phyloP scores from a whole-genome alignment of 2,113 vertebrate genomes.

The Fulica atra region DNA sequence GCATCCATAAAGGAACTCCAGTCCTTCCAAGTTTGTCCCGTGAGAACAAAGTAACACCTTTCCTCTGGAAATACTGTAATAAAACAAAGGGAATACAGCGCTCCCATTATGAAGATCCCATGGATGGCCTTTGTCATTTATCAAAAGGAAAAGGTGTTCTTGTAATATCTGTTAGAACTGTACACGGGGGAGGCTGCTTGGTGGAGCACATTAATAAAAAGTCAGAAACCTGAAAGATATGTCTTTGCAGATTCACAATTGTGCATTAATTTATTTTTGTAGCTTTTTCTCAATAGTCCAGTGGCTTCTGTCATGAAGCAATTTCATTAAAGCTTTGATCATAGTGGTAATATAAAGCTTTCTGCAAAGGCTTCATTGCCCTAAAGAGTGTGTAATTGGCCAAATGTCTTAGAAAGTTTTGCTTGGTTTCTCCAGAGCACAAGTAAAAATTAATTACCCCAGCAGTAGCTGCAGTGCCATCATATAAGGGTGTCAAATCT shows the following conservation, averaged over 20 bases:
- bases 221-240: conserved; percentile 70
- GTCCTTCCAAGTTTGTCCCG: conserved; percentile 56
- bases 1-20: conserved; percentile 67
- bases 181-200: conserved; percentile 55
- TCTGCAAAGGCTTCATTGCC: conserved; percentile 68
- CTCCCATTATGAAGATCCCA: conserved; percentile 65
- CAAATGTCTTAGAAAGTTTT: conserved; percentile 73
- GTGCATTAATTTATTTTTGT: conserved; percentile 74
- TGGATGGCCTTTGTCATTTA: conserved; percentile 69
- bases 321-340: conserved; percentile 74
- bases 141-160: conserved; percentile 67
- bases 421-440: conserved; percentile 72
- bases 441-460: conserved; percentile 82
- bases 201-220: conserved; percentile 73
- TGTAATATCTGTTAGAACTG: conserved; percentile 63
- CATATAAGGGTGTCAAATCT: conserved; percentile 71
- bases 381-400: conserved; percentile 74
- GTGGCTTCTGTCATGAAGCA: conserved; percentile 63
- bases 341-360: conserved; percentile 66
- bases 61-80: conserved; percentile 70
- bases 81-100: conserved; percentile 71
- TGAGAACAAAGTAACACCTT: conserved; percentile 69
- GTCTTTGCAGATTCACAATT: conserved; percentile 54
- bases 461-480: conserved; percentile 60
- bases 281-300: conserved; percentile 70